Evolutionary conservation across 2,888 invertebrate species (phyloP).

Genomic region (Cheilosia impressa): DNA sequence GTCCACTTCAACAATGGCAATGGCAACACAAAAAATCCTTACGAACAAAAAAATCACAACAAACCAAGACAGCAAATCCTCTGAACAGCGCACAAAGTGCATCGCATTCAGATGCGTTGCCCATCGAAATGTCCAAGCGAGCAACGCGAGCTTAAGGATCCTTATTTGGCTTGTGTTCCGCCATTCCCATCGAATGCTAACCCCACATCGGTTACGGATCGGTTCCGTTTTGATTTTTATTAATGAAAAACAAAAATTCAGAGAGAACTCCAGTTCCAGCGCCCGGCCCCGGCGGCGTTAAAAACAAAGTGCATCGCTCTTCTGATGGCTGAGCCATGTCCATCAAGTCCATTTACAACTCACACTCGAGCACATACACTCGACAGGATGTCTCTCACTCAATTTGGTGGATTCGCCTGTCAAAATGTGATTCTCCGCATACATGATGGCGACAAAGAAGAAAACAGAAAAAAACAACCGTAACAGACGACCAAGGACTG

Average conservation of each 20-base stretch:
- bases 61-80: conserved; percentile 29
- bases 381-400: conserved; percentile 69
- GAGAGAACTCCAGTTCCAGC: neutral
- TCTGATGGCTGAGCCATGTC: conserved; percentile 46
- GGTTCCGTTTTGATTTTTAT: conserved; percentile 64
- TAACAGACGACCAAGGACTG: conserved; percentile 5
- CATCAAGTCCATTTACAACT: conserved; percentile 62
- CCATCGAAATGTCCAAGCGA: neutral
- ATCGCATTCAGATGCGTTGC: conserved; percentile 31
- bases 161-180: conserved; percentile 59
- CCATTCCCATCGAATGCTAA: conserved; percentile 21
- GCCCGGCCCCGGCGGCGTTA: conserved; percentile 6
- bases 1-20: neutral
- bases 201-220: conserved; percentile 38
- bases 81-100: conserved; percentile 19
- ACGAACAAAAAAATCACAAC: conserved; percentile 2
- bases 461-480: conserved; percentile 13
- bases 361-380: conserved; percentile 24
- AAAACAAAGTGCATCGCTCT: conserved; percentile 64
- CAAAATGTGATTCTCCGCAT: conserved; percentile 68
- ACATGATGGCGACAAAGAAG: conserved; percentile 54
- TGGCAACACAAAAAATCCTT: conserved; percentile 5
- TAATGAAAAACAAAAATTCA: neutral
- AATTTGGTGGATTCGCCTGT: conserved; percentile 74
- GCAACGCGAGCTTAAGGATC: conserved; percentile 52